phyloP scores from a whole-genome alignment of 92 coral and sea anemone species.

The Phenganax marumi region DNA sequence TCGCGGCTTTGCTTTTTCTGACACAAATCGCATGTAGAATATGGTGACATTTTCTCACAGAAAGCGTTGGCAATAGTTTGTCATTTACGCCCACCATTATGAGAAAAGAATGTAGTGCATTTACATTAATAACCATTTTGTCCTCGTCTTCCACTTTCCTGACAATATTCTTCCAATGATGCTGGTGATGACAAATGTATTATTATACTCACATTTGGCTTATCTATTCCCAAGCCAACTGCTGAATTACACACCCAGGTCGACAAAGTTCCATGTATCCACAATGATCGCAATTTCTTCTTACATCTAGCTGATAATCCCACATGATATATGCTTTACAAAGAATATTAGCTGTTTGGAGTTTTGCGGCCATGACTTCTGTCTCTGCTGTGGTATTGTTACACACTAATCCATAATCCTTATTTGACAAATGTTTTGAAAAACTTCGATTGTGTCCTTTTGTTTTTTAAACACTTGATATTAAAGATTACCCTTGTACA shows the following conservation, averaged over 20 bases:
- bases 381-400: too few relatives aligned
- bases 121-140: not conserved
- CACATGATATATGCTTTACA: too few relatives aligned
- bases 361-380: too few relatives aligned
- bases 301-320: too few relatives aligned
- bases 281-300: too few relatives aligned
- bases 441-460: too few relatives aligned
- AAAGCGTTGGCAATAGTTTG: not conserved
- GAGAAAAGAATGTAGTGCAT: not conserved
- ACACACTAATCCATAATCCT: too few relatives aligned
- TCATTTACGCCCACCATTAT: not conserved
- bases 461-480: too few relatives aligned
- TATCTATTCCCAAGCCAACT: not conserved
- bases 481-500: not conserved
- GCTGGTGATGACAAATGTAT: not conserved
- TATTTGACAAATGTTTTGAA: too few relatives aligned
- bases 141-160: not conserved
- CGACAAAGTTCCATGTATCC: too few relatives aligned
- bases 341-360: too few relatives aligned
- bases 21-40: not conserved
- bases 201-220: not conserved
- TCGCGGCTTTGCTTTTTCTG: not conserved
- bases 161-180: slow-evolving; percentile 3
- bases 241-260: not conserved
- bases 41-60: not conserved